A percentile compares a stretch with the other conserved stretches of the same genome.
These are phyloP conservation scores for Drepanosiphum platanoidis DNA, from an alignment of 2,888 invertebrate species.

Conservation along the genomic window DNA sequence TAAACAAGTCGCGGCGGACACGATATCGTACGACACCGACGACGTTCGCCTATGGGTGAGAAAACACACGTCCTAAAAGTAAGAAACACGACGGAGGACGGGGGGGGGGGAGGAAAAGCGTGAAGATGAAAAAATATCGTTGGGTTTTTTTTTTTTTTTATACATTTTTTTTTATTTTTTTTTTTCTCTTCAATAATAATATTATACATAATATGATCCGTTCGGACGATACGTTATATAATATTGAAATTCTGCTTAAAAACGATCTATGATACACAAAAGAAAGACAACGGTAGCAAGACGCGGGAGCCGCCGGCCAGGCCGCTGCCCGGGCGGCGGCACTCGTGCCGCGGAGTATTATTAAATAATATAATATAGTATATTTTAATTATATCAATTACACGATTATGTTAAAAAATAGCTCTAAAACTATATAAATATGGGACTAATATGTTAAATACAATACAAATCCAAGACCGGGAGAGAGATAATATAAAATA, in stretches of 20 bases:
- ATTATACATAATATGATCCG: conserved; percentile 16
- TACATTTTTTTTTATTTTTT: background rate
- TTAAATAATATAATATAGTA: background rate
- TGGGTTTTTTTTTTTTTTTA: background rate
- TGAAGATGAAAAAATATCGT: background rate
- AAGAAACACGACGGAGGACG: background rate
- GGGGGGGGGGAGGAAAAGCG: background rate
- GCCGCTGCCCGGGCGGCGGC: background rate
- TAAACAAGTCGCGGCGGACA: no score
- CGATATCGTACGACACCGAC: no score
- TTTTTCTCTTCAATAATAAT: conserved; percentile 22
- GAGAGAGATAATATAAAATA: background rate
- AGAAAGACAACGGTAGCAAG: conserved; percentile 57
- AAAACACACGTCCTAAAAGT: background rate
- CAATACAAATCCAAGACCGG: conserved; percentile 4
- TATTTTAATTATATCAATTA: background rate
- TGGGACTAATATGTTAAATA: background rate
- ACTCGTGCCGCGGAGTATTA: background rate
- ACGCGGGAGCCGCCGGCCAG: conserved; percentile 4
- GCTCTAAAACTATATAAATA: conserved; percentile 36
- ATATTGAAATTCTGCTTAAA: conserved; percentile 2
- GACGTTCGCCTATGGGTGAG: background rate
- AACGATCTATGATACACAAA: conserved; percentile 4
- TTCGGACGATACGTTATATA: conserved; percentile 19
- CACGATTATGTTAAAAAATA: conserved; percentile 15